Evolutionary conservation across 2,797 vertebrate genomes (phyloP).

Genomic region (Natrix natrix): DNA sequence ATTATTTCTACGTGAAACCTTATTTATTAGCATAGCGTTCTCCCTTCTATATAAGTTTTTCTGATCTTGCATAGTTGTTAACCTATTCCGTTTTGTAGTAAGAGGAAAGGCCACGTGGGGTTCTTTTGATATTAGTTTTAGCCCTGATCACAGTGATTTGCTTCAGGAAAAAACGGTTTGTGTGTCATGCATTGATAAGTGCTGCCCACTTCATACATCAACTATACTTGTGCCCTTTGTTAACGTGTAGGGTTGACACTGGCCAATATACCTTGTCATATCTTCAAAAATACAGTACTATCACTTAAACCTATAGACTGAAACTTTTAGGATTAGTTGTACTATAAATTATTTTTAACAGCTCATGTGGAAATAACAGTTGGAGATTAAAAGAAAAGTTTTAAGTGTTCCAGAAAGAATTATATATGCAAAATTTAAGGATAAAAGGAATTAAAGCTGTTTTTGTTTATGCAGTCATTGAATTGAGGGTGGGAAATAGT

Average conservation of each 20-base stretch:
- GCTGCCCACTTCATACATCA: background rate
- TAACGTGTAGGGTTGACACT: background rate
- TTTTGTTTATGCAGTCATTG: background rate
- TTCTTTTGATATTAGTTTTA: background rate
- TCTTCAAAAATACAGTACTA: background rate
- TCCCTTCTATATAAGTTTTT: background rate
- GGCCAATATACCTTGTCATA: background rate
- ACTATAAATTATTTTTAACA: background rate
- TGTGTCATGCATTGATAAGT: background rate
- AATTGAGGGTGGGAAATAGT: background rate
- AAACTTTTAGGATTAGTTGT: background rate
- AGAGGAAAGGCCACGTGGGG: background rate
- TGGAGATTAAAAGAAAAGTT: background rate
- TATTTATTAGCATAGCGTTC: constrained; percentile 19
- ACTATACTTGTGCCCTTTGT: background rate
- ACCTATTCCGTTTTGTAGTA: background rate
- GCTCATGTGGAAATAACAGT: background rate
- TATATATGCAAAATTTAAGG: background rate
- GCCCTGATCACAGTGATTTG: background rate
- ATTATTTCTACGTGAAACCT: constrained; percentile 40
- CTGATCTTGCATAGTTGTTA: background rate
- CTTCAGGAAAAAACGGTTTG: background rate
- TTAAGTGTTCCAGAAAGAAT: background rate
- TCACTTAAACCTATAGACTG: background rate
- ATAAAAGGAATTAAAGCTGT: background rate